A percentile compares a stretch with the other conserved stretches of the same genome.
These are phyloP conservation scores for Brachymystax lenok DNA, from an alignment of 2,797 vertebrate genomes.

Conservation along the genomic window DNA sequence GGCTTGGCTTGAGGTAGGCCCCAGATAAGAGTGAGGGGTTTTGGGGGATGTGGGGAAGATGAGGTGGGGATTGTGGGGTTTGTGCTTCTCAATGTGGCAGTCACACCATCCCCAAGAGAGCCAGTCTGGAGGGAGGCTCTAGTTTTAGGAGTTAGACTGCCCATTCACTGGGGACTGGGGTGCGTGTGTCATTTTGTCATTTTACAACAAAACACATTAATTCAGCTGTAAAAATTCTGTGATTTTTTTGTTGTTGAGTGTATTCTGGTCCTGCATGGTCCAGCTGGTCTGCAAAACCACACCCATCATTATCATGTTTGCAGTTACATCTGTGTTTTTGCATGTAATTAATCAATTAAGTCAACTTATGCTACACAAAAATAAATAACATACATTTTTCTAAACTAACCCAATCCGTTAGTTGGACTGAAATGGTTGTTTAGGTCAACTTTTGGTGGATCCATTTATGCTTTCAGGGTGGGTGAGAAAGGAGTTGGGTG, in stretches of 20 bases:
- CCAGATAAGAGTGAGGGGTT: constrained; percentile 41
- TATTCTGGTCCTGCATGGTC: neutral
- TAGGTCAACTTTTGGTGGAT: too few species aligned
- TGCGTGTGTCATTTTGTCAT: too few species aligned
- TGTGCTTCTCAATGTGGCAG: constrained; percentile 42
- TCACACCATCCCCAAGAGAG: constrained; percentile 44
- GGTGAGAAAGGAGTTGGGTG: too few species aligned
- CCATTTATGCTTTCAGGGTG: too few species aligned
- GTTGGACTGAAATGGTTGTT: neutral
- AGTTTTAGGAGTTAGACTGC: constrained; percentile 35
- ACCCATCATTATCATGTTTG: too few species aligned
- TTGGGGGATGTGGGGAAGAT: constrained; percentile 10
- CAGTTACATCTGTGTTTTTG: too few species aligned
- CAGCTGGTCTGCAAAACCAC: too few species aligned
- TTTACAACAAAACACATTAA: too few species aligned
- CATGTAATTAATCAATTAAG: too few species aligned
- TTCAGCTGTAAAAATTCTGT: too few species aligned
- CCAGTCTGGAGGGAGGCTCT: constrained; percentile 47
- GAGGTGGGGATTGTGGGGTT: constrained; percentile 21
- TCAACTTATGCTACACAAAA: neutral
- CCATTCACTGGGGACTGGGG: neutral
- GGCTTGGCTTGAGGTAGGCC: constrained; percentile 61
- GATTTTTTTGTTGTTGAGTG: neutral
- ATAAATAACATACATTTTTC: neutral
- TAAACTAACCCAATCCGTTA: neutral